Conservation (phyloP, 2,888 invertebrate species). For the Eupeodes latifasciatus region DNA sequence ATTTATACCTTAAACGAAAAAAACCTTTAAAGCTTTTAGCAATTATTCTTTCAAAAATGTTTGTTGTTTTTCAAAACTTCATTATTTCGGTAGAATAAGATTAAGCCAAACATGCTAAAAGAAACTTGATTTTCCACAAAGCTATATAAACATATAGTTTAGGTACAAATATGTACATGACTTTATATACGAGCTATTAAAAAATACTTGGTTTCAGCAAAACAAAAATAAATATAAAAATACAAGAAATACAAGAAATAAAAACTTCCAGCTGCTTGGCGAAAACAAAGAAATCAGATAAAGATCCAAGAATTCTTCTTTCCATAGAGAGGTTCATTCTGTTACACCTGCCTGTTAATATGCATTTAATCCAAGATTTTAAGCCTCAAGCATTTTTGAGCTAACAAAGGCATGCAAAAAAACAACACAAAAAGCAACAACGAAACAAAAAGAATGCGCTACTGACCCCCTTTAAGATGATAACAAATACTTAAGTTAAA, state of each 20-base stretch:
- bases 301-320: slow-evolving; percentile 31
- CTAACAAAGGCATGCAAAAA: slow-evolving; percentile 1
- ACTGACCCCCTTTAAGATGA: slow-evolving; percentile 14
- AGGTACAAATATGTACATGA: too few relatives aligned
- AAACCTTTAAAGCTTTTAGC: too few relatives aligned
- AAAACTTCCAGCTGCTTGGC: slow-evolving; percentile 49
- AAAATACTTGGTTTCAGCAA: not conserved
- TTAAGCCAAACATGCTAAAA: too few relatives aligned
- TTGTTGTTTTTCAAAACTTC: too few relatives aligned
- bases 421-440: not conserved
- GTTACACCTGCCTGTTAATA: slow-evolving; percentile 49
- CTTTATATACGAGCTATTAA: too few relatives aligned
- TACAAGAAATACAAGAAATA: not conserved
- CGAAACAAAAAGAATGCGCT: not conserved
- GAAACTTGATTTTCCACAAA: too few relatives aligned
- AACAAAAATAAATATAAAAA: not conserved
- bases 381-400: slow-evolving; percentile 33
- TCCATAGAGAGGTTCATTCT: slow-evolving; percentile 9
- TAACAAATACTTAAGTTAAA: not conserved
- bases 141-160: too few relatives aligned
- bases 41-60: too few relatives aligned
- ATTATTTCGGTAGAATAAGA: too few relatives aligned
- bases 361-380: slow-evolving; percentile 44
- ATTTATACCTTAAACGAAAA: too few relatives aligned
- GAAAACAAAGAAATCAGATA: slow-evolving; percentile 24